Percentiles rank a stretch among this genome's conserved stretches.
Conservation (phyloP, 2,113 vertebrate genomes). For the Catharus fuscescens region DNA sequence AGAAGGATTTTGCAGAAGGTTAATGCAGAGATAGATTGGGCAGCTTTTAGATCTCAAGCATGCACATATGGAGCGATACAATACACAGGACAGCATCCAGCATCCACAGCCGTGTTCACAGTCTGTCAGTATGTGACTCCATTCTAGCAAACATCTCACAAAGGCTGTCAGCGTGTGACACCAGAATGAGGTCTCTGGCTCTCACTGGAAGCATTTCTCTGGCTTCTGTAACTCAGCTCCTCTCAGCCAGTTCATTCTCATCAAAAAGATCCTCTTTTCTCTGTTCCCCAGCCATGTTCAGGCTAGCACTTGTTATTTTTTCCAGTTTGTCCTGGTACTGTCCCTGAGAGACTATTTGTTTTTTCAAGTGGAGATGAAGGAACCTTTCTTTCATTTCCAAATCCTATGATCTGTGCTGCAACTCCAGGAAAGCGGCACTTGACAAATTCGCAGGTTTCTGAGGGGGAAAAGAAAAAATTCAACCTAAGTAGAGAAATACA, state of each 20-base stretch:
- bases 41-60: neutral
- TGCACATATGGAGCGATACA: neutral
- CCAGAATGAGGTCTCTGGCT: neutral
- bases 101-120: neutral
- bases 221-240: neutral
- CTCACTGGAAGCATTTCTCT: neutral
- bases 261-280: neutral
- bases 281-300: neutral
- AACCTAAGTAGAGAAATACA: neutral
- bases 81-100: neutral
- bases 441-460: neutral
- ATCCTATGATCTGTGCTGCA: neutral
- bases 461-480: neutral
- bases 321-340: neutral
- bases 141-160: neutral
- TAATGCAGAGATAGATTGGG: neutral
- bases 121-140: neutral
- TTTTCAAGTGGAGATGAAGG: conserved; percentile 6
- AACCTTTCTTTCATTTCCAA: neutral
- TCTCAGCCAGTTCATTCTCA: neutral
- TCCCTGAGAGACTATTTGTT: neutral
- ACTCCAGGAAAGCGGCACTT: neutral
- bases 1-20: neutral
- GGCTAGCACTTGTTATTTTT: neutral
- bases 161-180: neutral